These are phyloP conservation scores for Chiloscyllium plagiosum DNA, from an alignment of 2,113 vertebrate genomes.

Conservation along the genomic window DNA sequence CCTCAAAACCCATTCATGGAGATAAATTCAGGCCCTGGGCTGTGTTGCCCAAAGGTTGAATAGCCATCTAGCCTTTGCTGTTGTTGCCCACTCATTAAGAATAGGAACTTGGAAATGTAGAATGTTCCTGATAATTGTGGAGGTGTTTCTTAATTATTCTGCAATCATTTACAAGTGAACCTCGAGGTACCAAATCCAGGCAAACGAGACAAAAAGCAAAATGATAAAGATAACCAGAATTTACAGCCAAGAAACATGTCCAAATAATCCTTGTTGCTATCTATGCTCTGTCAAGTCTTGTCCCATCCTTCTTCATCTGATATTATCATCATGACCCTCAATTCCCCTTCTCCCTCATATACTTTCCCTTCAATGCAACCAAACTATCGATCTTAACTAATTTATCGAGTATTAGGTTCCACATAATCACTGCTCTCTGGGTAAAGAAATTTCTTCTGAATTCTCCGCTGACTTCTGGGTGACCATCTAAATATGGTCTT, in stretches of 20 bases:
- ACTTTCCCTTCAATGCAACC: background rate
- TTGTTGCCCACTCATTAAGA: background rate
- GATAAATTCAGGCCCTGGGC: background rate
- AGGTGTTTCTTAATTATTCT: background rate
- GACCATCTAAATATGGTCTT: background rate
- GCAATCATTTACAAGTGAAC: background rate
- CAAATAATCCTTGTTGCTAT: background rate
- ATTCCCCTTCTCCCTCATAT: background rate
- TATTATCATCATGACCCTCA: background rate
- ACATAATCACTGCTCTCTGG: background rate
- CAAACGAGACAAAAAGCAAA: background rate
- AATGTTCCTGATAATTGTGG: background rate
- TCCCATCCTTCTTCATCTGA: background rate
- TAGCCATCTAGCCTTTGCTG: background rate
- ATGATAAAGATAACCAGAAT: background rate
- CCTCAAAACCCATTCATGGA: background rate
- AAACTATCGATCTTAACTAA: background rate
- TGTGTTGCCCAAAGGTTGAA: background rate
- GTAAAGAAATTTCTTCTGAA: background rate
- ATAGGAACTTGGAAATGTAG: background rate
- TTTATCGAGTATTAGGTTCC: background rate
- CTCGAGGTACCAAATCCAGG: background rate
- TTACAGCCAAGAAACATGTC: background rate
- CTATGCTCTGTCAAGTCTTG: background rate
- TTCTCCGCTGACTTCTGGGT: background rate